A percentile compares a stretch with the other conserved stretches of the same genome.
Conservation (phyloP, 2,797 vertebrate genomes). For the Artibeus lituratus region DNA sequence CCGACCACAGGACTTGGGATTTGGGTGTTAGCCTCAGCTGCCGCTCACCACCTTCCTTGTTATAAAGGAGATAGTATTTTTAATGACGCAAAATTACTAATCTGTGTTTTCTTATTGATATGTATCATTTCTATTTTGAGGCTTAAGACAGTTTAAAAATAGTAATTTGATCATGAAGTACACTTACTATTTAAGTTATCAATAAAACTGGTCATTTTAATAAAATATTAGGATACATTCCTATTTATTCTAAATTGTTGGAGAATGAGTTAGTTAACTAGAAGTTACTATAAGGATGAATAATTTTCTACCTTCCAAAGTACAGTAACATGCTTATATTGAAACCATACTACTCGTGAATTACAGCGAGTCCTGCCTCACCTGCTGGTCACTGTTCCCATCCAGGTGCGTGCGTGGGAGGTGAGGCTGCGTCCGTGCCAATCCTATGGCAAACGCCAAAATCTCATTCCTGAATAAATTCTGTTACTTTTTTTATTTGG, state of each 20-base stretch:
- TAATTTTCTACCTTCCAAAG: background rate
- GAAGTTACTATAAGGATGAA: background rate
- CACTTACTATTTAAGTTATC: background rate
- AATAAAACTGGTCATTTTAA: background rate
- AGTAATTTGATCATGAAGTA: background rate
- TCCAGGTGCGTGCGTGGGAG: background rate
- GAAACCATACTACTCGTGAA: background rate
- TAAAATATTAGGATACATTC: background rate
- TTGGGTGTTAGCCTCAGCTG: background rate
- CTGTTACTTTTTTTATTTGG: background rate
- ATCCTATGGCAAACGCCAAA: background rate
- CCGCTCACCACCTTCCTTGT: background rate
- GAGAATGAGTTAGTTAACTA: background rate
- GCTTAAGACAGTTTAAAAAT: background rate
- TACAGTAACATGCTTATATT: background rate
- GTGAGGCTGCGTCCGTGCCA: background rate
- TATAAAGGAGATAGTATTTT: background rate
- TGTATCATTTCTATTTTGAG: background rate
- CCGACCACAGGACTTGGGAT: background rate
- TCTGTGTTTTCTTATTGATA: background rate
- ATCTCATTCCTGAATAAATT: slow-evolving; percentile 23
- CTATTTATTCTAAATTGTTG: background rate
- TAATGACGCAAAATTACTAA: background rate
- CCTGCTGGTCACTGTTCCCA: background rate
- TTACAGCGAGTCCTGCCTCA: background rate